Evolutionary conservation across 2,113 vertebrate genomes (phyloP).

Genomic region (Periophthalmodon schlosseri): DNA sequence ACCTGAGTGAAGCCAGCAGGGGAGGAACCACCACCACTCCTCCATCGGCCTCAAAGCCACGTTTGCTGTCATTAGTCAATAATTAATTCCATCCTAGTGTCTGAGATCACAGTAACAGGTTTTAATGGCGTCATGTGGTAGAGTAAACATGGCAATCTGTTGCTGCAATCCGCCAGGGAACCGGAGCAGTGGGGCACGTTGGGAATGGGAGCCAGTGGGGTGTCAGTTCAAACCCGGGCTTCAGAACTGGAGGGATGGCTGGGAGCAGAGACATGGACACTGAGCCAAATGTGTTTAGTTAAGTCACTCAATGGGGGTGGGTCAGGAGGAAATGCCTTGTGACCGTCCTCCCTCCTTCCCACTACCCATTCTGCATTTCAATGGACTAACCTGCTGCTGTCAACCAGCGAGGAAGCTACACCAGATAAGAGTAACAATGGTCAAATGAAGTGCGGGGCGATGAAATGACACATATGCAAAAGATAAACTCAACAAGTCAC

Average conservation of each 20-base stretch:
- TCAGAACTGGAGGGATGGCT: conserved; percentile 62
- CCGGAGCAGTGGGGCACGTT: conserved; percentile 66
- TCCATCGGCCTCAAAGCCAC: conserved; percentile 58
- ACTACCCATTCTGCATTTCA: conserved; percentile 75
- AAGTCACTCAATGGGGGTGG: conserved; percentile 75
- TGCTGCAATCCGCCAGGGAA: conserved; percentile 75
- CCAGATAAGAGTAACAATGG: conserved; percentile 58
- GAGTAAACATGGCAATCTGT: conserved; percentile 80
- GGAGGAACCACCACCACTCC: conserved; percentile 46
- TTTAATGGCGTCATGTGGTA: conserved; percentile 78
- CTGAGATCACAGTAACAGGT: conserved; percentile 79
- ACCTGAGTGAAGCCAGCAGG: conserved; percentile 58
- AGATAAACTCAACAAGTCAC: conserved; percentile 76
- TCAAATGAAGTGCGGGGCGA: conserved; percentile 41
- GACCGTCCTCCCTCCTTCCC: conserved; percentile 72
- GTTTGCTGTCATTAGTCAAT: conserved; percentile 77
- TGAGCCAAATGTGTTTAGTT: conserved; percentile 74
- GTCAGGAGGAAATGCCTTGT: conserved; percentile 77
- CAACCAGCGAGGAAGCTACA: conserved; percentile 59
- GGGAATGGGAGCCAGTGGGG: conserved; percentile 68
- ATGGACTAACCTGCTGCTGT: conserved; percentile 70
- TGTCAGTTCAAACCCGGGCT: conserved; percentile 70
- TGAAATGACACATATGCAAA: conserved; percentile 45
- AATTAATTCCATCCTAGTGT: conserved; percentile 75
- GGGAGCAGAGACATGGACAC: conserved; percentile 61